Base-by-base conservation (phyloP, 2,888 invertebrate species). In the Stenoptilia bipunctidactyla region DNA sequence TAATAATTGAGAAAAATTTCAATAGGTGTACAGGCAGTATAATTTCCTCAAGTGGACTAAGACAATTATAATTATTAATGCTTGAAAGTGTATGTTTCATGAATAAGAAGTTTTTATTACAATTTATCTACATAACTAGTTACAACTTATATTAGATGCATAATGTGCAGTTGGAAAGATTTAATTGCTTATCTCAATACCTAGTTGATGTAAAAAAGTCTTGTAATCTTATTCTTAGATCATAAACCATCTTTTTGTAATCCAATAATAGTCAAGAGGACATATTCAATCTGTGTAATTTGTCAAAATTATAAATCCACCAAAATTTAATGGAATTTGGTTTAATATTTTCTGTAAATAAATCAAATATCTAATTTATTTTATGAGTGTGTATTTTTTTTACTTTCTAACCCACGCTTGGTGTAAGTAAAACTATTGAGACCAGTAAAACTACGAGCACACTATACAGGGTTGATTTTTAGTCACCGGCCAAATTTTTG, bases 321-420 rank as follows among this genome's bases (percentile, higher is more conserved):
- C 62, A 58, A 71, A 69, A 63, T 66, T 63, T 61, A 63, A 70
- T 68, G 69, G 64, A 68, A 69, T 73, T 77, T 75, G 77, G 74
- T 77, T 79, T 66, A 73, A 68, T 72, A 76, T 79, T 80, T 79
- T 79, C 80, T 85, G 85, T 85, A 85, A 84, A 85, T 85, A 85
- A 83, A 84, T 68, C 64, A 61, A 76, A 76, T 74, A 77, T 73
- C 66, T 75, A 71, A 76, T 74, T 75, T 71, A 76, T 66, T 63
- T 62, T 57, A 55, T 34, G 36, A 46, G 51, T 56, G 54, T 55
- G 52, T 61, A 61, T 60, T 61, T 47, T 52, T 58, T 53, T 47
- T 43, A n/a, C n/a, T n/a, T n/a, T n/a, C n/a, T n/a, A n/a, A n/a
- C n/a, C n/a, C n/a, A n/a, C n/a, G n/a, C n/a, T n/a, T n/a, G n/a